Evolutionary conservation across 2,113 vertebrate genomes (phyloP).

Genomic region (Syrrhaptes paradoxus): DNA sequence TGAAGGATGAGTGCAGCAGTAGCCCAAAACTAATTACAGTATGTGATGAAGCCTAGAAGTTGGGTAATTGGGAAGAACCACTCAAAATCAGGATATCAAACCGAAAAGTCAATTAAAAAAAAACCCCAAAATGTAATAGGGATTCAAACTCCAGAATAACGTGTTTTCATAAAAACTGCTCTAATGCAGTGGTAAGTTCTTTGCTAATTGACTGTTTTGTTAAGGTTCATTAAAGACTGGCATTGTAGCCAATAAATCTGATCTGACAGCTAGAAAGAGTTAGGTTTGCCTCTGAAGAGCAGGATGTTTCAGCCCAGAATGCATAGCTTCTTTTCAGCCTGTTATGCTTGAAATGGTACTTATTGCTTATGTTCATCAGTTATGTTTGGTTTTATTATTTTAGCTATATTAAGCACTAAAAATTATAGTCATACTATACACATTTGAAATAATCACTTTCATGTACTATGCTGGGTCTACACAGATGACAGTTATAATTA

Average conservation of each 20-base stretch:
- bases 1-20: not conserved
- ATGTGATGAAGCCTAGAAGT: not conserved
- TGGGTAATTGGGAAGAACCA: not conserved
- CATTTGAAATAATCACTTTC: not conserved
- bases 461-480: not conserved
- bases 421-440: fast-evolving
- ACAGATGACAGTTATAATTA: not conserved
- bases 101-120: not conserved
- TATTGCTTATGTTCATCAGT: not conserved
- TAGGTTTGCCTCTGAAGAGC: not conserved
- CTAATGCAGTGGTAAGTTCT: not conserved
- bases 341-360: not conserved
- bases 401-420: not conserved
- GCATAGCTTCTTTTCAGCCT: not conserved
- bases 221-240: constrained; percentile 17
- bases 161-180: not conserved
- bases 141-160: not conserved
- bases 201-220: not conserved
- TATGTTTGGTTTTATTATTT: not conserved
- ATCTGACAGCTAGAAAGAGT: not conserved
- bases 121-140: not conserved
- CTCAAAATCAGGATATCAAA: not conserved
- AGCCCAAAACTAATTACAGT: not conserved
- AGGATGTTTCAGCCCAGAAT: not conserved
- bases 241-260: not conserved